Evolutionary conservation across 2,888 invertebrate species (phyloP), one percentile per base, ranked within the genome.

Genomic region (Agrilus cyanescens): DNA sequence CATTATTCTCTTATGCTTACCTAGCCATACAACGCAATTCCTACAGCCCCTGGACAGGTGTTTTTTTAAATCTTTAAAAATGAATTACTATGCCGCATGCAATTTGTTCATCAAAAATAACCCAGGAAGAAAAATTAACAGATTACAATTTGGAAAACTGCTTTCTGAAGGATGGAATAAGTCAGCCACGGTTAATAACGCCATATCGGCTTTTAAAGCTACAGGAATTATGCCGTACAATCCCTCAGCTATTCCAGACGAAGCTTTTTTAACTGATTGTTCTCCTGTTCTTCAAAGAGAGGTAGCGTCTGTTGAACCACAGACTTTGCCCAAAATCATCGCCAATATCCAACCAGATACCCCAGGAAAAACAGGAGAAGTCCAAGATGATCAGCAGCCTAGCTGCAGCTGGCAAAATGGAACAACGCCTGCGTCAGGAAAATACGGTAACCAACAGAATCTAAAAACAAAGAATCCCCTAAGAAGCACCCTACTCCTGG

Each of bases 41-140:
- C 46, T 60, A 6, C 57, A 59, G 39, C 57, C 57, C 2, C 44
- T 59, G 12, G 53, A 57, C 40, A 32, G 53, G n/a, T 12, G 46
- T 12, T 44, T 53, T 47, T 58, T 59, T 43, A 57, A 57, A 46
- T 44, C 54, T 18, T 43, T 59, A 18, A 58, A 59, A 48, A 40
- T 30, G 30, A 39, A 47, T 39, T 56, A 38, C 44, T 48, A 55
- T 25, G 38, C 42, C 38, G 44, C 43, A 2, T 48, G 47, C 15
- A 43, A 43, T 14, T 32, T 15, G 25, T 54, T 38, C 36, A 33
- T 53, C 7, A 44, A 44, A 38, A 44, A 44, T 12, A 40, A 56
- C 37, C 43, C 48, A 37, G 40, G 35, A 5, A 43, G 52, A 43
- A 43, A 38, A 37, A 44, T 55, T 12, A 46, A 42, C 1, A 45